These are phyloP conservation scores for Proteles cristata DNA, from an alignment of 2,113 vertebrate species.

Conservation along the genomic window DNA sequence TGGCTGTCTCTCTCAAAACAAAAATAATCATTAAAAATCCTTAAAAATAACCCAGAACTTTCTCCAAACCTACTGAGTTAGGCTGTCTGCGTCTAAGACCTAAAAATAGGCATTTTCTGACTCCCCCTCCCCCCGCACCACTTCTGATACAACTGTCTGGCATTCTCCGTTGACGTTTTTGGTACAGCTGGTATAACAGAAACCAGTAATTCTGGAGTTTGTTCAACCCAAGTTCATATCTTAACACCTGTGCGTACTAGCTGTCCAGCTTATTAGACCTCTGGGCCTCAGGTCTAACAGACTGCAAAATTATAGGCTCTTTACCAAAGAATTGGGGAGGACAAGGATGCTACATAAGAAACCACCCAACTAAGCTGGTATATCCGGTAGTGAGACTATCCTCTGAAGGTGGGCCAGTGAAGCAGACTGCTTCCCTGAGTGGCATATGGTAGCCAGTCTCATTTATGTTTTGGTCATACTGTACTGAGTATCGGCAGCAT, in stretches of 20 bases:
- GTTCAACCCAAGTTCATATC: background rate
- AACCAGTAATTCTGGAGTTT: background rate
- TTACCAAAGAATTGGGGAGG: background rate
- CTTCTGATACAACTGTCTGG: background rate
- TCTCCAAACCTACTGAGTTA: background rate
- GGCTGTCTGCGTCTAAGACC: background rate
- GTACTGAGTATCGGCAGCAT: background rate
- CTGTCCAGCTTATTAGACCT: background rate
- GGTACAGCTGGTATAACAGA: background rate
- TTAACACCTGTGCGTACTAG: background rate
- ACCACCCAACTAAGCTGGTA: background rate
- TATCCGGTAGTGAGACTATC: background rate
- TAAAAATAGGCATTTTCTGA: background rate
- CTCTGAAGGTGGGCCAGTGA: background rate
- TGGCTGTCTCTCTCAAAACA: too few relatives aligned
- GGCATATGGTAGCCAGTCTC: background rate
- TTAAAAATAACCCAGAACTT: background rate
- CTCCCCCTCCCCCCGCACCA: rapidly evolving
- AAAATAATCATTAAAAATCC: too few relatives aligned
- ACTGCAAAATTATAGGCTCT: background rate
- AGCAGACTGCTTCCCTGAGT: background rate
- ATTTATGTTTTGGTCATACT: background rate
- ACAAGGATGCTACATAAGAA: background rate
- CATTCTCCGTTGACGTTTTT: background rate
- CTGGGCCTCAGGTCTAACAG: background rate